Evolutionary conservation across 2,113 vertebrate genomes (phyloP), one percentile per base, ranked within the genome.

Genomic region (Cryptotis parvus): DNA sequence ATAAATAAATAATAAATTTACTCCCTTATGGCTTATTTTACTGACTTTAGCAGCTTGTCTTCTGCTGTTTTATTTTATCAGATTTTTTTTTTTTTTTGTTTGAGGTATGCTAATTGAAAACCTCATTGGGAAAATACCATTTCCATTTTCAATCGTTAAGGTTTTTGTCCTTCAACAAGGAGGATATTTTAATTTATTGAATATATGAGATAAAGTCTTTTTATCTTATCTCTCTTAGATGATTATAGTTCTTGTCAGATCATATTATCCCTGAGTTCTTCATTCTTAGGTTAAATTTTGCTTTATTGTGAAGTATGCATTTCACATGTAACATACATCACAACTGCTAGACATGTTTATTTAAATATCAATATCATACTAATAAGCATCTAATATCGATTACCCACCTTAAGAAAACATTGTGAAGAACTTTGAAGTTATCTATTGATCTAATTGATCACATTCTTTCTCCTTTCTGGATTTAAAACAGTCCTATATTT

Each of bases 41-140:
- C 52, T 80, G 26, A 55, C 79, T 79, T 49, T 61, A 79, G 52
- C 61, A 84, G 31, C 26, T 41, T 49, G 58, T 61, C 37, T 61
- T 8, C 73, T 26, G 24, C 18, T 43, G 68, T 65, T 88, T 43
- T 70, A 81, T 72, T 86, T 75, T 70, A 1, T 52, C 35, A 55
- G 81, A 63, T 70, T 61, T 6, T 76, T 81, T 45, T 75, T 68
- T 85, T 69, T 33, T 29, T 84, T n/a, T 74, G 6, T 41, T 84
- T 80, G 49, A 89, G 68, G 41, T 43, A 52, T 52, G 68, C 61
- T 91, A 39, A 76, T 35, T 80, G 49, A 85, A 94, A 89, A 84
- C 24, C 16, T 61, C 33, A 63, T 75, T 69, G 74, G 37, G 10
- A 69, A 80, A 84, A 69, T 29, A 26, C n/a, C 39, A 22, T 52